phyloP scores from a whole-genome alignment of 2,888 invertebrate species.

The Chrysotoxum bicinctum region DNA sequence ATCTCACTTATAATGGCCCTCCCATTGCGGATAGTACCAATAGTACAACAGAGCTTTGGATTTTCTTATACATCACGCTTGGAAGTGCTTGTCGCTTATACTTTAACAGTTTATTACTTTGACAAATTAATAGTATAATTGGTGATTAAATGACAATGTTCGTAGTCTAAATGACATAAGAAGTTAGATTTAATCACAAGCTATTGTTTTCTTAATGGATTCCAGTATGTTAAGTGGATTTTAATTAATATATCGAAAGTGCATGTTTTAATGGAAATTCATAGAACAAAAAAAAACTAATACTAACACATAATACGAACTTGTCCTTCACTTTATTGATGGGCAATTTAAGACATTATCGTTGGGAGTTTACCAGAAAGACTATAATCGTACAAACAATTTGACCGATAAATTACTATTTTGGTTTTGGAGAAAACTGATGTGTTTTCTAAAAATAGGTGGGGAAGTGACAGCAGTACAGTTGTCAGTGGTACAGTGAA shows the following conservation, averaged over 20 bases:
- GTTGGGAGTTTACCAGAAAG: neutral
- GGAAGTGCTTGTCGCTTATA: constrained; percentile 10
- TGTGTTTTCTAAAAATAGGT: too few species aligned
- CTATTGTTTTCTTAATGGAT: constrained; percentile 2
- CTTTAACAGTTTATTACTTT: constrained; percentile 40
- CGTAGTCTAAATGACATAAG: constrained; percentile 13
- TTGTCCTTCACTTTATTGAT: neutral
- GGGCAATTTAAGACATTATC: neutral
- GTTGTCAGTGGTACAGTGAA: too few species aligned
- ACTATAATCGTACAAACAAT: too few species aligned
- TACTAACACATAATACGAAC: neutral
- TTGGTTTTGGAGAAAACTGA: too few species aligned
- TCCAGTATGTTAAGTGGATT: neutral
- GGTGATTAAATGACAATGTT: constrained; percentile 41
- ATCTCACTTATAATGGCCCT: neutral
- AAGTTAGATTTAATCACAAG: neutral
- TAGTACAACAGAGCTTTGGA: neutral
- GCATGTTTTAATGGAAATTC: neutral
- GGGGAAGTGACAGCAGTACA: too few species aligned
- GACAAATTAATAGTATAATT: constrained; percentile 38
- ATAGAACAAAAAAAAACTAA: neutral
- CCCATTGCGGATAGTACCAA: neutral
- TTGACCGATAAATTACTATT: too few species aligned
- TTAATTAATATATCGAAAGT: neutral
- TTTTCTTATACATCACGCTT: neutral